Evolutionary conservation across 2,113 vertebrate species (phyloP).

Genomic region (Gavialis gangeticus): DNA sequence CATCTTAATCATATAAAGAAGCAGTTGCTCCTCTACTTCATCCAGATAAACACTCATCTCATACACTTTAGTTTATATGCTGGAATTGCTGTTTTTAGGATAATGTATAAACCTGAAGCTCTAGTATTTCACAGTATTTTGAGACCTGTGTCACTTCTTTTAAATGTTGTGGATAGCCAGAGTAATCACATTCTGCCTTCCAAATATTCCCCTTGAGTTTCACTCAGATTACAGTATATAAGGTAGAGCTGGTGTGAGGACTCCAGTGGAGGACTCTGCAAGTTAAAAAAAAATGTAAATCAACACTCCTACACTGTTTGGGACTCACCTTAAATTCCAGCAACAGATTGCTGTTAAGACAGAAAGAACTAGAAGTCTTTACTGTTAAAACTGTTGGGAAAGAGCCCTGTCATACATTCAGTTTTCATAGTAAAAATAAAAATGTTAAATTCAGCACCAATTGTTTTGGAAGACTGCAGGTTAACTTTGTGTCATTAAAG

Average conservation of each 20-base stretch:
- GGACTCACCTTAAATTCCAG: not conserved
- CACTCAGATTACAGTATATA: slow-evolving; percentile 16
- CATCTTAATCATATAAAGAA: not conserved
- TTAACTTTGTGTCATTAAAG: slow-evolving; percentile 21
- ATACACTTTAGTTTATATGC: not conserved
- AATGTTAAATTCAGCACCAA: not conserved
- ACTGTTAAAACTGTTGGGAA: not conserved
- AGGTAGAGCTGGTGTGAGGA: not conserved
- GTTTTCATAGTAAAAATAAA: not conserved
- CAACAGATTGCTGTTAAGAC: not conserved
- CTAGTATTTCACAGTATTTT: not conserved
- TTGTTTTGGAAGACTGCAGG: not conserved
- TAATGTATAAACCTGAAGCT: not conserved
- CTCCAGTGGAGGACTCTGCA: slow-evolving; percentile 20
- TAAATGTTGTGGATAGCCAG: not conserved
- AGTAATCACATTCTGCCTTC: not conserved
- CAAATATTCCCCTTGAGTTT: not conserved
- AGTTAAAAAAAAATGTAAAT: slow-evolving; percentile 30
- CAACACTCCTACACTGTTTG: not conserved
- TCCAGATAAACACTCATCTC: not conserved
- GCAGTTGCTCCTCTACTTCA: not conserved
- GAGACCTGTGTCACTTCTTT: not conserved
- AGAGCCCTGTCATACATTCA: rapidly evolving
- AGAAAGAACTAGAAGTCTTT: not conserved
- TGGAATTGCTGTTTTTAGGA: not conserved